phyloP scores from a whole-genome alignment of 2,797 vertebrate species.

The Sebastes dallii region DNA sequence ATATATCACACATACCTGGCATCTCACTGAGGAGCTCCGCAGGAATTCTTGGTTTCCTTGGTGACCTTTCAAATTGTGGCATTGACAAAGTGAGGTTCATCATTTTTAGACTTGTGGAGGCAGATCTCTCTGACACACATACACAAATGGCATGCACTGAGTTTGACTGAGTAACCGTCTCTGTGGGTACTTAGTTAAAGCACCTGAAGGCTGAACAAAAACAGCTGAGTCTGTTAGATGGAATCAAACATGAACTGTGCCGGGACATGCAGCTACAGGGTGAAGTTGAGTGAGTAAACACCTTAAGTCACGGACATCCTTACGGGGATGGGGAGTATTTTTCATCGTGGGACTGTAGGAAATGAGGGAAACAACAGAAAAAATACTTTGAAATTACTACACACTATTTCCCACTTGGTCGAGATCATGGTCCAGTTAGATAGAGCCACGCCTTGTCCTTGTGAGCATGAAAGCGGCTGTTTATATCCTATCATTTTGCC shows the following conservation, averaged over 20 bases:
- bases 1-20: conserved; percentile 71
- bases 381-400: neutral
- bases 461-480: neutral
- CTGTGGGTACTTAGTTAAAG: conserved; percentile 23
- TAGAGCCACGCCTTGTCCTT: neutral
- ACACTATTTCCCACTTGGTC: neutral
- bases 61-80: conserved; percentile 32
- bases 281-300: neutral
- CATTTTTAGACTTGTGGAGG: conserved; percentile 53
- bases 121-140: conserved; percentile 34
- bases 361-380: neutral
- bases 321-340: neutral
- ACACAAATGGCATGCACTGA: conserved; percentile 19
- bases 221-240: conserved; percentile 20
- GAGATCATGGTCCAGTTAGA: neutral
- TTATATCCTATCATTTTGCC: neutral
- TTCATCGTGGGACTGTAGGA: neutral
- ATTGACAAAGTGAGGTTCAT: conserved; percentile 30
- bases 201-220: conserved; percentile 34
- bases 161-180: conserved; percentile 13
- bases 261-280: conserved; percentile 35
- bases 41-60: conserved; percentile 61
- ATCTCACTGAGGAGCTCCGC: conserved; percentile 41
- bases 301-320: neutral
- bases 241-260: neutral